Evolutionary conservation across 2,113 vertebrate genomes (phyloP).

Genomic region (Ranitomeya imitator): DNA sequence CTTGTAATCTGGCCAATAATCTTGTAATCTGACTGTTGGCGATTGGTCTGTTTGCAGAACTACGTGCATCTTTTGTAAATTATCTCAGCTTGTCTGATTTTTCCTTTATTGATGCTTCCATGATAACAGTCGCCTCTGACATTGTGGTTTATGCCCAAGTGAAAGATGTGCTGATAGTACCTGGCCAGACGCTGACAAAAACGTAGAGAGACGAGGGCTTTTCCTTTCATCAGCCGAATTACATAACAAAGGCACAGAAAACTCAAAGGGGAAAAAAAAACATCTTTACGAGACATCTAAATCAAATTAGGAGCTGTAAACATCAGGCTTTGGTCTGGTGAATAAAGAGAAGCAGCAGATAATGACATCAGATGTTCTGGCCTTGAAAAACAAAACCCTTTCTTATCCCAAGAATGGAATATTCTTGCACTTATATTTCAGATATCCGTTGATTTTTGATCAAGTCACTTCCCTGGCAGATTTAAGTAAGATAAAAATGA

Average conservation of each 20-base stretch:
- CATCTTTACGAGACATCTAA: conserved; percentile 57
- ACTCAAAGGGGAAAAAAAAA: conserved; percentile 33
- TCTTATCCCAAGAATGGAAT: no score
- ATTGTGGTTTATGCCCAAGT: conserved; percentile 17
- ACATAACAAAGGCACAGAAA: conserved; percentile 53
- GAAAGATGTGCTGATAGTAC: conserved; percentile 40
- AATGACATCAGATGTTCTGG: not conserved
- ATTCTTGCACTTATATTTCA: no score
- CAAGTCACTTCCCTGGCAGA: no score
- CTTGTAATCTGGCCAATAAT: not conserved
- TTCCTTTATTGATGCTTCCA: conserved; percentile 35
- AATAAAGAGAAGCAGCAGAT: conserved; percentile 5
- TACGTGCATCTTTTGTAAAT: conserved; percentile 25
- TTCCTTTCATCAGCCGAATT: conserved; percentile 49
- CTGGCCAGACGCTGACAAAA: conserved; percentile 42
- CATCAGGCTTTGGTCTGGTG: conserved; percentile 35
- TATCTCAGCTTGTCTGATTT: conserved; percentile 27
- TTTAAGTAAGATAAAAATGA: no score
- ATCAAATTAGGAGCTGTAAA: conserved; percentile 49
- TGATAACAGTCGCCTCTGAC: conserved; percentile 20
- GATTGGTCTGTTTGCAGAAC: not conserved
- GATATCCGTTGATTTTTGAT: no score
- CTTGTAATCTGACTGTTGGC: not conserved
- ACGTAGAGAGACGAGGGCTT: conserved; percentile 33
- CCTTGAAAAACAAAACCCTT: no score